Evolutionary conservation across 2,888 invertebrate species (phyloP).

Genomic region (Dryococelus australis): DNA sequence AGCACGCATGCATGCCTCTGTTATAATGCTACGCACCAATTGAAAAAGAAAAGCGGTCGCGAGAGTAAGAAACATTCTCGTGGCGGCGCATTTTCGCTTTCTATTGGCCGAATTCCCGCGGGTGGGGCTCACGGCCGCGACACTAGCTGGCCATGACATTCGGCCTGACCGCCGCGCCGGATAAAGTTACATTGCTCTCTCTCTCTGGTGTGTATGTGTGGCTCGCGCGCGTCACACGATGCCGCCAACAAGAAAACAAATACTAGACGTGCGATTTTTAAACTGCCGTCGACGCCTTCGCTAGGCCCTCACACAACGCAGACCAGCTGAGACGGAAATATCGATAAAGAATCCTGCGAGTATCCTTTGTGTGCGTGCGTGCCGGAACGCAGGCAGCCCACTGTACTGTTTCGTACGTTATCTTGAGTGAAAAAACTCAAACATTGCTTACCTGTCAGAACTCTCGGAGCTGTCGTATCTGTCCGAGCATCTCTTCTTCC

Average conservation of each 20-base stretch:
- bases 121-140: conserved; percentile 41
- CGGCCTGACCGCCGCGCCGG: conserved; percentile 31
- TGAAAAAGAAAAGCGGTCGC: conserved; percentile 4
- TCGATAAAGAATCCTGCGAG: neutral
- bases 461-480: conserved; percentile 94
- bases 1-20: no score
- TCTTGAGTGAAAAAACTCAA: neutral
- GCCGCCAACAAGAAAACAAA: neutral
- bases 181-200: conserved; percentile 38
- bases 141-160: conserved; percentile 43
- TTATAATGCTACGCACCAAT: neutral
- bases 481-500: conserved; percentile 87
- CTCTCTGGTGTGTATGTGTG: no score
- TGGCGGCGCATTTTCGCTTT: conserved; percentile 39
- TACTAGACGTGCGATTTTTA: neutral
- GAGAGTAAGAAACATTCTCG: conserved; percentile 20
- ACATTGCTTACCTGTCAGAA: conserved; percentile 83
- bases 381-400: neutral
- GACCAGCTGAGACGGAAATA: conserved; percentile 11
- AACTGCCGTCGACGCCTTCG: neutral
- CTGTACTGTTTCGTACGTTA: neutral
- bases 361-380: conserved; percentile 10
- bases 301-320: neutral
- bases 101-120: conserved; percentile 42
- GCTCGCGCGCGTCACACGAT: neutral